Evolutionary conservation across 2,888 invertebrate species (phyloP), one percentile per base, ranked within the genome.

Genomic region (Hypomecis atomaria): DNA sequence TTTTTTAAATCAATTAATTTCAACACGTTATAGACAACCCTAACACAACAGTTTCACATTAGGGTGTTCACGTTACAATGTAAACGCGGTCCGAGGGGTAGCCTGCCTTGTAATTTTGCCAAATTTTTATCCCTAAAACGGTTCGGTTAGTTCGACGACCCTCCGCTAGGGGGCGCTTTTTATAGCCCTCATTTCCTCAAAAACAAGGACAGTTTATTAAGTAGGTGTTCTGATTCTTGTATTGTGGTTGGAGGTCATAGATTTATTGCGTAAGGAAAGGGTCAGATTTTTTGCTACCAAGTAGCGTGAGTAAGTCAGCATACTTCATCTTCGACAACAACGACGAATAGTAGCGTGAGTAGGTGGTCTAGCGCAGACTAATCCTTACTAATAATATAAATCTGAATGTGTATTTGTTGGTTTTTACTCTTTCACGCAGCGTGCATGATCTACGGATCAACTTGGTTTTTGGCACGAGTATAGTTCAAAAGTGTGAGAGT

Each of bases 1-100:
- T 23, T 23, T 23, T 23, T 23, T 23, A 23, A 23, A 23, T 23
- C 23, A 23, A 23, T 23, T 23, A 1, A 23, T 23, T 23, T 23
- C 23, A 23, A 10, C 1, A 2, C 0, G 10, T n/a, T n/a, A n/a
- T 8, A n/a, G 78, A 1, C 85, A 90, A 69, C 91, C 92, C 88
- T 91, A 81, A 73, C 71, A 82, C 86, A 87, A 87, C 83, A 82
- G 86, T 82, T 48, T 78, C 85, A 83, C 89, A 90, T 92, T 92
- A 91, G 91, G 90, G 92, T 90, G 89, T 88, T 87, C 90, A 78
- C 84, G 85, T 89, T 90, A 92, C 92, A 90, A 88, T 89, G 90
- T 91, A 89, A 91, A 90, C 91, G 78, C 69, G 73, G 69, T 81
- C 65, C 60, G 53, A 57, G 82, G 92, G 91, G 90, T 87, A 86